These are phyloP conservation scores for Epizoanthus illoricatus DNA, from an alignment of 92 coral and sea anemone species.

Conservation along the genomic window DNA sequence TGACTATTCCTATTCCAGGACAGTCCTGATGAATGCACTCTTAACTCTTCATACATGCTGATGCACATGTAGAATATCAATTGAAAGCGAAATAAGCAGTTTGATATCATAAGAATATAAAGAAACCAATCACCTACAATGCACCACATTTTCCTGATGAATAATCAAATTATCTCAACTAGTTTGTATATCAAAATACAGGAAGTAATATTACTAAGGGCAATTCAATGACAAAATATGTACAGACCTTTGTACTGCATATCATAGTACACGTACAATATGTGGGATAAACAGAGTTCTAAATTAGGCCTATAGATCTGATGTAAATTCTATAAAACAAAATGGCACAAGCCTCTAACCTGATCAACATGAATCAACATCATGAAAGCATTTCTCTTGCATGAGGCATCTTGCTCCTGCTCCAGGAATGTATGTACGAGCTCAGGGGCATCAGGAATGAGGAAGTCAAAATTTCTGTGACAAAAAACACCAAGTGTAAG, in stretches of 20 bases:
- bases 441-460: constrained; percentile 99
- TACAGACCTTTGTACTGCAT: no score
- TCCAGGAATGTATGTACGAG: constrained; percentile 97
- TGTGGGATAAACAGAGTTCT: no score
- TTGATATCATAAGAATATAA: not conserved
- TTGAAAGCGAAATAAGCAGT: not conserved
- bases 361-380: constrained; percentile 99
- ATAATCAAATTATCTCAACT: not conserved
- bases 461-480: constrained; percentile 92
- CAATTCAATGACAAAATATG: no score
- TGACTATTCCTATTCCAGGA: no score
- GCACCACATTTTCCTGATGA: not conserved
- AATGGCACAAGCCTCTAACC: constrained; percentile 38
- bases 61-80: no score
- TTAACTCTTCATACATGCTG: no score
- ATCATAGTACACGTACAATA: no score
- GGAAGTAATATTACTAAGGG: no score
- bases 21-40: no score
- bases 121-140: not conserved
- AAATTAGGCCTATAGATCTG: not conserved
- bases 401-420: constrained; percentile 98
- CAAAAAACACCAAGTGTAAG: not conserved
- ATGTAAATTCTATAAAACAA: not conserved
- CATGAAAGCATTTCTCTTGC: constrained; percentile 99
- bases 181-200: not conserved